Evolutionary conservation across 1,140 invertebrate genomes (phyloP).

Genomic region (Tetragonula clypearis): DNA sequence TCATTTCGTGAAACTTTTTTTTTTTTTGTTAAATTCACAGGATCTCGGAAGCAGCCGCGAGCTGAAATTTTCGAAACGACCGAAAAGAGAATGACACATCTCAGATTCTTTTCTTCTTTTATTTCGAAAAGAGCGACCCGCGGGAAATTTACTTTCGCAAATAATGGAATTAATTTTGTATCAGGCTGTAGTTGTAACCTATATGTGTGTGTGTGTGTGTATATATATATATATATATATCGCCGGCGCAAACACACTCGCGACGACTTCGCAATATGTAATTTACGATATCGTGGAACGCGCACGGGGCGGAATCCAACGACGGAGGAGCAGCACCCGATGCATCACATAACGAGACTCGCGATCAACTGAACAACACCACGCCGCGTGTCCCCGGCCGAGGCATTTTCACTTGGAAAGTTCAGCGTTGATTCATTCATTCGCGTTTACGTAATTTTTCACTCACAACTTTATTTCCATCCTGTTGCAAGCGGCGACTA

Average conservation of each 20-base stretch:
- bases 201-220: background rate
- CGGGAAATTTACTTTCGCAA: background rate
- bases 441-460: constrained; percentile 52
- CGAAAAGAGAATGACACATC: too few species aligned
- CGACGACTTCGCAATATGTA: constrained; percentile 6
- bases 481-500: constrained; percentile 19
- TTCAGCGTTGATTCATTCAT: constrained; percentile 49
- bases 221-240: too few species aligned
- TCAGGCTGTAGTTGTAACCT: background rate
- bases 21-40: too few species aligned
- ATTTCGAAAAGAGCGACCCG: background rate
- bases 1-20: too few species aligned
- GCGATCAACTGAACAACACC: constrained; percentile 21
- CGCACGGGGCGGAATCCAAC: background rate
- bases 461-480: constrained; percentile 56
- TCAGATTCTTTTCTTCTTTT: too few species aligned
- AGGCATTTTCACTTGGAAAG: constrained; percentile 47
- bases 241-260: background rate
- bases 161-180: constrained; percentile 1
- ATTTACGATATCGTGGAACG: constrained; percentile 19
- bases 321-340: background rate
- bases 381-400: background rate
- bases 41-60: too few species aligned
- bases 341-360: constrained; percentile 5
- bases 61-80: too few species aligned